Evolutionary conservation across 2,888 invertebrate genomes (phyloP).

Genomic region (Lycia hirtaria): DNA sequence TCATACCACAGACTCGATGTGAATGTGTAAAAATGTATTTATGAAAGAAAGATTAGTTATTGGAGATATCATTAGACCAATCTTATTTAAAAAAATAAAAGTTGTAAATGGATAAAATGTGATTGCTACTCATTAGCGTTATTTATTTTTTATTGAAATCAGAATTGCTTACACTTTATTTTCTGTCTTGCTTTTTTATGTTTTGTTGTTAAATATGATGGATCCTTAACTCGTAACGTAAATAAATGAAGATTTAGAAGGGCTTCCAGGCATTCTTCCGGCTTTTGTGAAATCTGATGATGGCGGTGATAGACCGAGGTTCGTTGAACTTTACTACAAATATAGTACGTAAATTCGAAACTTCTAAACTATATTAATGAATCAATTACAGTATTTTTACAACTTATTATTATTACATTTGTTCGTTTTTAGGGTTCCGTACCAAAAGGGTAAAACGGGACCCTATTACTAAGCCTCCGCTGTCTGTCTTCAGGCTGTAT

Average conservation of each 20-base stretch:
- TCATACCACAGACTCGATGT: constrained; percentile 56
- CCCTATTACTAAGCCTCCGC: no score
- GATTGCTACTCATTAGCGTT: constrained; percentile 66
- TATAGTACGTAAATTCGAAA: no score
- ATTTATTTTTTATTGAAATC: constrained; percentile 26
- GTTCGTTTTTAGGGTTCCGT: no score
- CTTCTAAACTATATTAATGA: no score
- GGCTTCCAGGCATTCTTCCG: background rate
- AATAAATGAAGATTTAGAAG: background rate
- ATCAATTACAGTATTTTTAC: no score
- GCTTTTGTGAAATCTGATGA: constrained; percentile 3
- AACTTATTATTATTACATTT: no score
- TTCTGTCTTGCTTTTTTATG: background rate
- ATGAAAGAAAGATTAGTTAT: constrained; percentile 58
- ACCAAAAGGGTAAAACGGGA: no score
- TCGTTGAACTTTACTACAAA: no score
- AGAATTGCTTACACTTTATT: constrained; percentile 12
- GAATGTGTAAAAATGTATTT: constrained; percentile 69
- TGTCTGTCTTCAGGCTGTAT: no score
- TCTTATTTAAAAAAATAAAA: constrained; percentile 56
- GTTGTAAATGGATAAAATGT: constrained; percentile 58
- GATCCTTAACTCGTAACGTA: background rate
- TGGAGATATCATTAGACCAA: constrained; percentile 61
- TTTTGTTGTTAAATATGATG: background rate
- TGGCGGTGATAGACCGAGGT: no score